Evolutionary conservation across 2,888 invertebrate species (phyloP), one percentile per base, ranked within the genome.

Genomic region (Papilio protenor): DNA sequence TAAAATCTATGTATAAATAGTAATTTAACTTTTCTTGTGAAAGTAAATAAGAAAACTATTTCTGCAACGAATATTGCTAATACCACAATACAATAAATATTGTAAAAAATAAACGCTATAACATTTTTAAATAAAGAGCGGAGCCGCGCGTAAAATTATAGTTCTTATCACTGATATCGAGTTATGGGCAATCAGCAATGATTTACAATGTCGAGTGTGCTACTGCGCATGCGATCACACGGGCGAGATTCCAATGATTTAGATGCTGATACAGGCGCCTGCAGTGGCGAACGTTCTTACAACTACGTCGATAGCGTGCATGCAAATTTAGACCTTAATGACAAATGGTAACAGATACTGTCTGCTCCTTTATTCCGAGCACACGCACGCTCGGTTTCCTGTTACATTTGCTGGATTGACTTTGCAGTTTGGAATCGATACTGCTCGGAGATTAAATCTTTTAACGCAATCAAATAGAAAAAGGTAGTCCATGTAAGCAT

Each of bases 171-270:
- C 85, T 87, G 87, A 84, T 86, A 86, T 82, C 85, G 87, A 88
- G 87, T 88, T 89, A 89, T 89, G 87, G 89, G 87, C 88, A 88
- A 91, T 90, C 89, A 88, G 84, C 82, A 83, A 89, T 91, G 91
- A 92, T 89, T 91, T 91, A 92, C 89, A 85, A 85, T 81, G 82
- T 82, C 84, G 80, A 86, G 87, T 87, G 87, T 86, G 90, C 90
- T 89, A 91, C 91, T 85, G 90, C 85, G 80, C 82, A 81, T 85
- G 84, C 83, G 86, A 86, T 87, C 85, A 86, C 71, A 80, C 71
- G 66, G 66, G 69, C 69, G 66, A 73, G 66, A 73, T 80, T 78
- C 74, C 69, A 72, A 75, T 83, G 84, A 86, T 90, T 87, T 87
- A 84, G 83, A 81, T 82, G 79, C 81, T 84, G 89, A 90, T 90